A percentile compares a stretch with the other conserved stretches of the same genome.
These are phyloP conservation scores for Balanococcus diminutus DNA, from an alignment of 2,888 invertebrate genomes.

Conservation along the genomic window DNA sequence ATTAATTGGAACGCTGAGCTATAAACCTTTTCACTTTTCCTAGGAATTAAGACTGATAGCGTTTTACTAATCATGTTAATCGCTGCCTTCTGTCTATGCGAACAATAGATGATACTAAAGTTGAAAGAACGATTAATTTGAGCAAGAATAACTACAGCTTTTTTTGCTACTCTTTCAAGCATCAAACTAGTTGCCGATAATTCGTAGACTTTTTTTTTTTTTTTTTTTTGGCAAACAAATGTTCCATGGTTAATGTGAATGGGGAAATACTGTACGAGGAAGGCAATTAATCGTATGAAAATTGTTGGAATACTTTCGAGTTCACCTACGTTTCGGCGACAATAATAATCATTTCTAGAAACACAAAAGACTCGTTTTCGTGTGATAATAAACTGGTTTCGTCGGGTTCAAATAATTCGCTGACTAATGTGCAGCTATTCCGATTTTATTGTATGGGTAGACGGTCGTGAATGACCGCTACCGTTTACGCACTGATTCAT, in stretches of 20 bases:
- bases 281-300: neutral
- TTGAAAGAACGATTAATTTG: neutral
- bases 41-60: neutral
- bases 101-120: neutral
- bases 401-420: neutral
- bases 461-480: neutral
- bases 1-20: neutral
- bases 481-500: neutral
- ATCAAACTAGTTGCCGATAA: neutral
- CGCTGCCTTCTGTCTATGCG: neutral
- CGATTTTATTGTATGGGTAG: neutral
- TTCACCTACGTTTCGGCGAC: neutral
- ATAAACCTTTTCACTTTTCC: neutral
- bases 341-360: neutral
- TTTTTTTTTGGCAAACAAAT: neutral
- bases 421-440: neutral
- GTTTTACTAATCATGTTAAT: neutral
- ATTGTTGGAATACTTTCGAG: neutral
- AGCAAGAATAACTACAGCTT: neutral
- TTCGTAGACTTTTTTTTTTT: neutral
- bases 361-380: conserved; percentile 1
- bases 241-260: neutral
- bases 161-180: neutral
- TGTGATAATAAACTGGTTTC: conserved; percentile 29
- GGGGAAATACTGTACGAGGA: neutral